Percentiles rank a stretch among this genome's conserved stretches.
Conservation (phyloP, 2,113 vertebrate genomes). For the Myocastor coypus region DNA sequence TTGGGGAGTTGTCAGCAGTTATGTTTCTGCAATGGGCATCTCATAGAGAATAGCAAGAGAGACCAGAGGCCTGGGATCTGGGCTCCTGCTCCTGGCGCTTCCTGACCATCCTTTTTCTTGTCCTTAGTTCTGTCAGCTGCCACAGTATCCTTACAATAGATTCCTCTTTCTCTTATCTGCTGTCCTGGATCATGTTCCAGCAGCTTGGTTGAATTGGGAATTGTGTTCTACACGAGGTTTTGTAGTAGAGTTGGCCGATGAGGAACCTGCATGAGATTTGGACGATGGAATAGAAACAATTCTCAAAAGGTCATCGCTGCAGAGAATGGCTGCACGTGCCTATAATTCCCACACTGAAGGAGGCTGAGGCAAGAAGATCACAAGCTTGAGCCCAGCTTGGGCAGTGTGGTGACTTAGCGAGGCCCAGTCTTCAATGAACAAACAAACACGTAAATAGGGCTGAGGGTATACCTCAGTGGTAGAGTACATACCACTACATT, state of each 20-base stretch:
- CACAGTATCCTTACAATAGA: background rate
- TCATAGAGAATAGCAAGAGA: background rate
- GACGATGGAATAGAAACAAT: background rate
- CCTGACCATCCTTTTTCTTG: background rate
- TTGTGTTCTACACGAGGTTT: background rate
- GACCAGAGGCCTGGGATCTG: background rate
- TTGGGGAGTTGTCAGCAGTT: background rate
- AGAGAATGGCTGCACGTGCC: background rate
- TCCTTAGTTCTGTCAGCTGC: background rate
- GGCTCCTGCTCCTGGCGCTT: background rate
- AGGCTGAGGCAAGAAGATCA: background rate
- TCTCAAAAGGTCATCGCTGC: background rate
- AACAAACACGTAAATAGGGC: background rate
- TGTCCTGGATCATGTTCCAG: background rate
- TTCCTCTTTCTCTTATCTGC: background rate
- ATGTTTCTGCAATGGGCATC: background rate
- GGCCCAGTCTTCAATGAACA: background rate
- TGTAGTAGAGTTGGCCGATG: background rate
- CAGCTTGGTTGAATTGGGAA: background rate
- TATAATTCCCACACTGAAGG: background rate
- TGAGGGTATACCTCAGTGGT: background rate
- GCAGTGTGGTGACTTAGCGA: background rate
- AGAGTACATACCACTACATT: too few species aligned
- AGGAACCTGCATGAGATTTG: background rate
- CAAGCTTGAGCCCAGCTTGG: background rate